A percentile compares a stretch with the other conserved stretches of the same genome.
Conservation (phyloP, 2,113 vertebrate genomes). For the Tachysurus vachellii region DNA sequence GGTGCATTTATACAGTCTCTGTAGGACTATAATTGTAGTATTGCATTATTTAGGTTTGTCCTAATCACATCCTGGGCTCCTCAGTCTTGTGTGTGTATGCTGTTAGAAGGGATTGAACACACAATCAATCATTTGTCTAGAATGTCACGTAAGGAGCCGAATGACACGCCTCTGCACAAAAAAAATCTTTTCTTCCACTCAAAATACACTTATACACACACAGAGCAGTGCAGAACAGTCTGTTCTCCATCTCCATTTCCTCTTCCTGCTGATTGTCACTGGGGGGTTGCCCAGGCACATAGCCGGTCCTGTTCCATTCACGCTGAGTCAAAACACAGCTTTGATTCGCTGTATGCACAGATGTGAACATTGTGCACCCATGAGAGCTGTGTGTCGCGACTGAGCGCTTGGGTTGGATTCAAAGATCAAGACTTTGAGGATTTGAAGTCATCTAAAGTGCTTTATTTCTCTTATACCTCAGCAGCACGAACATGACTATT, state of each 20-base stretch:
- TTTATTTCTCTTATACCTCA: background rate
- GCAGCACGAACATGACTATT: background rate
- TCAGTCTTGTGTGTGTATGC: background rate
- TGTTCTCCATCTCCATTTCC: background rate
- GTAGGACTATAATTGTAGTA: background rate
- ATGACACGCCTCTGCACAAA: background rate
- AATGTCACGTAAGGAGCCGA: constrained; percentile 1
- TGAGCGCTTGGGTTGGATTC: background rate
- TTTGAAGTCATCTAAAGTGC: background rate
- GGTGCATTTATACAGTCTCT: background rate
- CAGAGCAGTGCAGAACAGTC: constrained; percentile 8
- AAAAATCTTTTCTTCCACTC: background rate
- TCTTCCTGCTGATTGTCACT: background rate
- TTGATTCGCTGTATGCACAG: background rate
- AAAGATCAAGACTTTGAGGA: background rate
- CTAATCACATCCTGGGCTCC: background rate
- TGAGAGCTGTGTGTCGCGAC: background rate
- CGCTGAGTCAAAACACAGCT: background rate
- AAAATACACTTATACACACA: constrained; percentile 17
- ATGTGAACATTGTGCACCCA: constrained; percentile 24
- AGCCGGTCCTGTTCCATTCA: background rate
- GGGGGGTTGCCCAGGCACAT: constrained; percentile 8
- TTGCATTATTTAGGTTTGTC: background rate
- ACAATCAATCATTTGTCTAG: constrained; percentile 33
- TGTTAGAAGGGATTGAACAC: background rate